Evolutionary conservation across 2,797 vertebrate genomes (phyloP).

Genomic region (Sciurus carolinensis): DNA sequence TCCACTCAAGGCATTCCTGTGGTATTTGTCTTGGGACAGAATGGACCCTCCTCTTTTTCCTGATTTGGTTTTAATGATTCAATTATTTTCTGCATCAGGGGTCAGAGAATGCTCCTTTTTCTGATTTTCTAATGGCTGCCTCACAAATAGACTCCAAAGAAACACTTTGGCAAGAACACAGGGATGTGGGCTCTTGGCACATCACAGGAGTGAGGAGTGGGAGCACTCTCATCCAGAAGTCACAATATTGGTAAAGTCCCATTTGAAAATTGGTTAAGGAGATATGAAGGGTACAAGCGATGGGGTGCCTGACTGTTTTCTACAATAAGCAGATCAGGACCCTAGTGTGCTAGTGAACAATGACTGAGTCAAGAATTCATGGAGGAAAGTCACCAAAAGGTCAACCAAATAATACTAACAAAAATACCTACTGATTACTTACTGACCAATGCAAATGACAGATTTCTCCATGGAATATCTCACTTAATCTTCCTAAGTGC

Average conservation of each 20-base stretch:
- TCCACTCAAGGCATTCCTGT: not conserved
- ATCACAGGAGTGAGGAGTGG: no score
- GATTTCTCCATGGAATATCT: no score
- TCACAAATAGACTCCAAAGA: not conserved
- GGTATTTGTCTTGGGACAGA: not conserved
- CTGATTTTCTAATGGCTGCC: not conserved
- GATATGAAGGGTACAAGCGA: not conserved
- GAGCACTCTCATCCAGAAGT: not conserved
- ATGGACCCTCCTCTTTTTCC: not conserved
- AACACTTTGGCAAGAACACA: no score
- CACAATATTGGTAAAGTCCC: fast-evolving
- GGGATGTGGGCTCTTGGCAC: not conserved
- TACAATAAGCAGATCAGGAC: no score
- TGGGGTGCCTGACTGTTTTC: no score
- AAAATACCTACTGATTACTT: no score
- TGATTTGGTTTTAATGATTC: not conserved
- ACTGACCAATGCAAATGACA: no score
- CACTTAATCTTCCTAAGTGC: no score
- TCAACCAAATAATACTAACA: no score
- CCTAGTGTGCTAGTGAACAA: no score
- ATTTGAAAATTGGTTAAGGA: not conserved
- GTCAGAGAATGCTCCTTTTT: not conserved
- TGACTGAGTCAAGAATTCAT: no score
- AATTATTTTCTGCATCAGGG: not conserved
- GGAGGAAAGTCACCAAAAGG: no score